Base-by-base conservation (phyloP, 1,140 invertebrate genomes). In the Armadillidium nasatum region DNA sequence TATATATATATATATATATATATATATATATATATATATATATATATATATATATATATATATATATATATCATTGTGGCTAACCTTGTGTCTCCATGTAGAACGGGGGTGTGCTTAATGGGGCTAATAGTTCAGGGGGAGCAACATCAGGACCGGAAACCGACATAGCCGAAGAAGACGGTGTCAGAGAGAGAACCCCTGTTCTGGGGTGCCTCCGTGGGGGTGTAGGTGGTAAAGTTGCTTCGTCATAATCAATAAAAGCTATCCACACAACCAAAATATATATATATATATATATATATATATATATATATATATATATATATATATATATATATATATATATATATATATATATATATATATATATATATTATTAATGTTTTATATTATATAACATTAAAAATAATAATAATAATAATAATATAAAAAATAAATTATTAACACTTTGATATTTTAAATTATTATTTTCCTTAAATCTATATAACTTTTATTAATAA, bases 1-100 rank as follows among this genome's bases (percentile, higher is more conserved):
- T 72, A 45, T 45, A 72, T 72, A 72, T 72, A 23, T 44, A 44
- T 72, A 72, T 45, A 72, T 44, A 19, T 33, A 44, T 46, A 44
- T 72, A 72, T 72, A 46, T 46, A 72, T n/a, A 72, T 44, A 72
- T 72, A 72, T 72, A 46, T 45, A 72, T 72, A 45, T 45, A 72
- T 72, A 72, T 72, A 43, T 44, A 44, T 72, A 72, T 45, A 72
- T 44, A 19, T 33, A 44, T 46, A 44, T 72, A 72, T 72, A 46
- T 46, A 72, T 33, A 72, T 44, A 72, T 72, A 19, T 60, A 19
- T 60, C 50, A 60, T 60, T 13, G 50, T 3, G 50, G 19, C 50
- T 60, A 13, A 60, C 50, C 50, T 19, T 15, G 11, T 60, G 50
- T 60, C 50, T 60, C 50, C 50, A 60, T 60, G 7, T 60, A 60